phyloP scores from a whole-genome alignment of 2,797 vertebrate genomes.

The Cygnus olor region DNA sequence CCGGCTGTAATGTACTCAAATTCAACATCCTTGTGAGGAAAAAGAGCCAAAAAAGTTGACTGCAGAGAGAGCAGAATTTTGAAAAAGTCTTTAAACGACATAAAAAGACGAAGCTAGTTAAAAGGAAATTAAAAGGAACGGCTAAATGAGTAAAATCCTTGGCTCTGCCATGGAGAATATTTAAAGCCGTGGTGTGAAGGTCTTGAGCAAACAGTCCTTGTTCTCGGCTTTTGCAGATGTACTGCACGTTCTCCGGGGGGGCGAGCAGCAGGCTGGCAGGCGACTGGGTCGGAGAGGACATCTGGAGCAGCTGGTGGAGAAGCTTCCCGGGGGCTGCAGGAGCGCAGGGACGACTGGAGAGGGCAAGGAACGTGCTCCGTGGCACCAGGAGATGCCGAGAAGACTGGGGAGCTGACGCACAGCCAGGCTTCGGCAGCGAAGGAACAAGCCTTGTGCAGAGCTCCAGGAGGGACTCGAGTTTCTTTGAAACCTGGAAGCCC shows the following conservation, averaged over 20 bases:
- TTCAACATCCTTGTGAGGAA: not conserved
- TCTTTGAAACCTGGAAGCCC: not conserved
- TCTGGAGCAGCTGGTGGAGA: not conserved
- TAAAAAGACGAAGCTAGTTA: not conserved
- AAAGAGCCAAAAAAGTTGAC: not conserved
- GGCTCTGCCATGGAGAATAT: not conserved
- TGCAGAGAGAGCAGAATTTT: not conserved
- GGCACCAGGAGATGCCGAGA: not conserved
- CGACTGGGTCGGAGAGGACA: not conserved
- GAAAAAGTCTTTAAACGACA: not conserved
- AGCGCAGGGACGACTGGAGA: rapidly evolving
- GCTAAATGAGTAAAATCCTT: not conserved
- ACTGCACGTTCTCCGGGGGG: rapidly evolving
- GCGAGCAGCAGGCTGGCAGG: rapidly evolving
- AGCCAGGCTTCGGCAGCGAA: not conserved
- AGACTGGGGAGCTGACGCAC: rapidly evolving
- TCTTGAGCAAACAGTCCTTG: not conserved
- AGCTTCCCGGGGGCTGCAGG: not conserved
- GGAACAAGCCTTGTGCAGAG: not conserved
- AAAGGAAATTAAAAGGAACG: not conserved
- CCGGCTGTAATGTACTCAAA: not conserved
- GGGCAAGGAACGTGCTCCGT: rapidly evolving
- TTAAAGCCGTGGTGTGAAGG: not conserved
- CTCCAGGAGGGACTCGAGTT: not conserved
- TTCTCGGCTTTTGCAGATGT: not conserved